Percentiles rank a stretch among this genome's conserved stretches.
Conservation (phyloP, 2,113 vertebrate species). For the Oxyura jamaicensis region DNA sequence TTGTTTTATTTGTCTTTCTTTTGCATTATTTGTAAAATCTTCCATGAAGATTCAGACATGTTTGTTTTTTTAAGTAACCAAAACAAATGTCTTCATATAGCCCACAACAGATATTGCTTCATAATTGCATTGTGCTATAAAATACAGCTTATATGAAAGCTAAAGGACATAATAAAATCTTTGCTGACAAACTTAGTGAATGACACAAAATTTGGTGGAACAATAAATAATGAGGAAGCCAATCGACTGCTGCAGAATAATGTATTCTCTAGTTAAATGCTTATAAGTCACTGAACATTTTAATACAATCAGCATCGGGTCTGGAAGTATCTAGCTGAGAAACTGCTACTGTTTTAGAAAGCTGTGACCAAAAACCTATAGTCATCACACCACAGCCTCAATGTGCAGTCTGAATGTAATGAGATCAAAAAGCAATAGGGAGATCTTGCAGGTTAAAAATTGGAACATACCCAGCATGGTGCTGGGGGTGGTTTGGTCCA, state of each 20-base stretch:
- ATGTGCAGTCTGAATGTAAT: neutral
- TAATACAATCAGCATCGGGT: neutral
- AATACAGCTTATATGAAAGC: neutral
- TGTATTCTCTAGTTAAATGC: neutral
- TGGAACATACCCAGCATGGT: fast-evolving
- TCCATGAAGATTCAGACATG: neutral
- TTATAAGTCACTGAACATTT: neutral
- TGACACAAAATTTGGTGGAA: neutral
- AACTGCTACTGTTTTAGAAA: neutral
- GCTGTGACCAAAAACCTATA: neutral
- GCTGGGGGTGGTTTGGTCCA: neutral
- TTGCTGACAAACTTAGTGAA: slow-evolving; percentile 9
- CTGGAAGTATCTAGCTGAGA: neutral
- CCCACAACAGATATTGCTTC: neutral
- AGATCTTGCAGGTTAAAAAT: neutral
- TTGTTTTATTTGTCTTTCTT: neutral
- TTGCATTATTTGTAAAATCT: neutral
- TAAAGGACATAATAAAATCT: neutral
- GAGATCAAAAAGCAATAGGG: neutral
- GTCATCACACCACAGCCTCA: neutral
- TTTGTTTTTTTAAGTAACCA: neutral
- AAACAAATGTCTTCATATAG: slow-evolving; percentile 1
- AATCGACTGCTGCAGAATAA: neutral
- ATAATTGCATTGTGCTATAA: neutral
- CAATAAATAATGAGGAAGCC: neutral